A percentile compares a stretch with the other conserved stretches of the same genome.
These are phyloP conservation scores for Gallirallus australis DNA, from an alignment of 2,797 vertebrate genomes.

Conservation along the genomic window DNA sequence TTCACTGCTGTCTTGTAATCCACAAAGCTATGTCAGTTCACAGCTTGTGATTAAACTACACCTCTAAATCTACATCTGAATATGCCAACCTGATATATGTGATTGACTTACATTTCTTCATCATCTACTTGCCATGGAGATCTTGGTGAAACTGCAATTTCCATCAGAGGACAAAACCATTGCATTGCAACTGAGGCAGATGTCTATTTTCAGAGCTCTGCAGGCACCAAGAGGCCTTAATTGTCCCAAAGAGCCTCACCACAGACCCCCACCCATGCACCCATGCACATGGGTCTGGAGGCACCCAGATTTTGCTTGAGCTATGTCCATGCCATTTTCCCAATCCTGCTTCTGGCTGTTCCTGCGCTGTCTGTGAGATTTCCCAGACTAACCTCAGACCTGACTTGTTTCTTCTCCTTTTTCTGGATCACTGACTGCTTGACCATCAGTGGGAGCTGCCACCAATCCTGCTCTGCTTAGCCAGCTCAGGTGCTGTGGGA, in stretches of 20 bases:
- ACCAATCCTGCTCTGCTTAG: not conserved
- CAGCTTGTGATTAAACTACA: not conserved
- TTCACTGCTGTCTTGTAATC: not conserved
- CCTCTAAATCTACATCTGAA: not conserved
- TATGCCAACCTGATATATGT: not conserved
- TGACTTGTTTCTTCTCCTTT: not conserved
- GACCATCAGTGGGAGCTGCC: not conserved
- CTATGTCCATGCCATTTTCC: not conserved
- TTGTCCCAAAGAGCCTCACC: not conserved
- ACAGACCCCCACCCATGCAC: accelerated
- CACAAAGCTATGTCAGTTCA: not conserved
- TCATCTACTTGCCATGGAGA: not conserved
- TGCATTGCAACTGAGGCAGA: accelerated
- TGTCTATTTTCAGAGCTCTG: not conserved
- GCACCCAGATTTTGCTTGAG: not conserved
- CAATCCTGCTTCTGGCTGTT: not conserved
- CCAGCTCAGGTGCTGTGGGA: not conserved
- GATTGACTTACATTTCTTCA: not conserved
- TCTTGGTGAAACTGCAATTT: not conserved
- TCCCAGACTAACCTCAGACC: not conserved
- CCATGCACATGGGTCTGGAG: accelerated
- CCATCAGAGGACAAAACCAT: not conserved
- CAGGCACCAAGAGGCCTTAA: accelerated
- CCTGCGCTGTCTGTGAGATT: not conserved
- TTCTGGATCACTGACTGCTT: not conserved